These are phyloP conservation scores for Rhagium mordax DNA, from an alignment of 2,888 invertebrate species.

Conservation along the genomic window DNA sequence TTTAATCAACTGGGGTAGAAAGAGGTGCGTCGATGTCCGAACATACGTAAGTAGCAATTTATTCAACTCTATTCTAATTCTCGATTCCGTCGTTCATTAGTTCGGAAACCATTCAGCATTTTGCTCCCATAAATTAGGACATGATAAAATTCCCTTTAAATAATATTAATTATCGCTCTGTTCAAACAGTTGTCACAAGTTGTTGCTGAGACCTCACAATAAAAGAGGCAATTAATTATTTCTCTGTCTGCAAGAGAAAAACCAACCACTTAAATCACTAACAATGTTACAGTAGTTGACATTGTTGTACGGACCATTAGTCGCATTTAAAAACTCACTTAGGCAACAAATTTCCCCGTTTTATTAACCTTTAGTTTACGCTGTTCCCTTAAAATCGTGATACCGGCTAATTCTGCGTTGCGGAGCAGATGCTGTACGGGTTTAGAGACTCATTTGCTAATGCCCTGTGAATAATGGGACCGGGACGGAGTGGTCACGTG, in stretches of 20 bases:
- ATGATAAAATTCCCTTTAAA: no score
- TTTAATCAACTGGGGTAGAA: not conserved
- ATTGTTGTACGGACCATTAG: not conserved
- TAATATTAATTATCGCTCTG: no score
- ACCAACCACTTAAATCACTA: not conserved
- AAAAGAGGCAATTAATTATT: not conserved
- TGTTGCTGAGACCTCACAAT: no score
- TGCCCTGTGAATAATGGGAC: slow-evolving; percentile 60
- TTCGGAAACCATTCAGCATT: no score
- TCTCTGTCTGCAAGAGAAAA: not conserved
- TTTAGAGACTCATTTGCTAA: slow-evolving; percentile 59
- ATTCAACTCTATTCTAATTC: no score
- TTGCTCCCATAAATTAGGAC: no score
- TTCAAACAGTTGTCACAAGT: no score
- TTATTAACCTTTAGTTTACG: slow-evolving; percentile 15
- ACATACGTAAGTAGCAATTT: slow-evolving; percentile 1
- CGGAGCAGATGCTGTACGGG: slow-evolving; percentile 33
- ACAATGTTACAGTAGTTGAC: not conserved
- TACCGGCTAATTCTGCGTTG: slow-evolving; percentile 25
- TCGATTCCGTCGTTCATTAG: no score
- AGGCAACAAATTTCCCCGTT: not conserved
- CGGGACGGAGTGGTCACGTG: slow-evolving; percentile 57
- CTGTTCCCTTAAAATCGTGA: slow-evolving; percentile 19
- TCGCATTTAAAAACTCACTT: not conserved
- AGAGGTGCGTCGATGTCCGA: not conserved